These are phyloP conservation scores for Hypanus sabinus DNA, from an alignment of 2,113 vertebrate genomes.

Conservation along the genomic window DNA sequence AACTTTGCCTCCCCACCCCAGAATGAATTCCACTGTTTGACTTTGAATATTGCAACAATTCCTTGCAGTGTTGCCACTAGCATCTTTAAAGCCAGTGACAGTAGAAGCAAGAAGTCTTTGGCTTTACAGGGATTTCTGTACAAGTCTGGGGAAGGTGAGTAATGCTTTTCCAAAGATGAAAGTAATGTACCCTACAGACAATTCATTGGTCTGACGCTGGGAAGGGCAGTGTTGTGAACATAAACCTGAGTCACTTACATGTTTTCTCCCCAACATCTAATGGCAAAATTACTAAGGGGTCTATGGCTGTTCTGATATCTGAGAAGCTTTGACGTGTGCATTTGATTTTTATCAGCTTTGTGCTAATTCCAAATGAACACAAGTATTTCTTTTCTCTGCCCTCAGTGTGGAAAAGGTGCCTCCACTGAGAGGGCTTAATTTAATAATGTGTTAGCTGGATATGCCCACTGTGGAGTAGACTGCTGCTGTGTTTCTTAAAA, in stretches of 20 bases:
- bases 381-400: conserved; percentile 42
- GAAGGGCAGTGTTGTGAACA: background rate
- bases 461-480: conserved; percentile 5
- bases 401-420: conserved; percentile 60
- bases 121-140: background rate
- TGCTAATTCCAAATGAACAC: conserved; percentile 49
- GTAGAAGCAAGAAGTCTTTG: background rate
- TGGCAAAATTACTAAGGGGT: background rate
- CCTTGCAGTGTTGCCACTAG: background rate
- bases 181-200: no score
- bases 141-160: background rate
- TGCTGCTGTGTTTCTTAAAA: conserved; percentile 16
- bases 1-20: background rate
- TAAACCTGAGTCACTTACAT: conserved; percentile 43
- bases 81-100: background rate
- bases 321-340: conserved; percentile 12
- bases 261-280: background rate
- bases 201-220: background rate
- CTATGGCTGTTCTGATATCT: background rate
- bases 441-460: conserved; percentile 8
- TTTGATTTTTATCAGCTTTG: conserved; percentile 40
- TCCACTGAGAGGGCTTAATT: conserved; percentile 54
- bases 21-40: background rate
- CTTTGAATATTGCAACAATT: background rate
- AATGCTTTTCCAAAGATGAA: background rate